A percentile compares a stretch with the other conserved stretches of the same genome.
phyloP scores from a whole-genome alignment of 2,113 vertebrate species.

The Rhabdornis inornatus region DNA sequence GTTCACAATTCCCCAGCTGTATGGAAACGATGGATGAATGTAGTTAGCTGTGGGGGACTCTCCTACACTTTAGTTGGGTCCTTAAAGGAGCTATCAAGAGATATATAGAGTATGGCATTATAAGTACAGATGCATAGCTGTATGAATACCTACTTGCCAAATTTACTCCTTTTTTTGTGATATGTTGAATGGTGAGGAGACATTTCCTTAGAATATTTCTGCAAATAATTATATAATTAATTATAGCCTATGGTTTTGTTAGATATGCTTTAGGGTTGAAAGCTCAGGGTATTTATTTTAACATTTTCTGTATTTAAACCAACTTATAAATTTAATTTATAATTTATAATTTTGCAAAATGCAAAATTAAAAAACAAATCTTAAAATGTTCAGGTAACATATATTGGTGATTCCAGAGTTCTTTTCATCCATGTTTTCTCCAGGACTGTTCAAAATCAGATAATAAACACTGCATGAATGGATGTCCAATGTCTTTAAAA shows the following conservation, averaged over 20 bases:
- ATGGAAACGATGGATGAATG: not conserved
- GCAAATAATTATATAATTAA: not conserved
- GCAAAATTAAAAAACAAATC: not conserved
- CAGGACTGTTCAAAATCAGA: not conserved
- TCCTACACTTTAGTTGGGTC: not conserved
- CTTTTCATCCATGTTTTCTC: not conserved
- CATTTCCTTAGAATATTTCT: not conserved
- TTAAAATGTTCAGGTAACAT: not conserved
- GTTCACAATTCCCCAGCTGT: not conserved
- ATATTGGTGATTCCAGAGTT: not conserved
- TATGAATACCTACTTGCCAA: not conserved
- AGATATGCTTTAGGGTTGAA: not conserved
- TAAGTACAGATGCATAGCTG: not conserved
- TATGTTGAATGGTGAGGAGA: not conserved
- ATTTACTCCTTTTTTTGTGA: not conserved
- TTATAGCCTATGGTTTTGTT: not conserved
- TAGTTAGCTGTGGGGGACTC: not conserved
- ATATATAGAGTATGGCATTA: not conserved
- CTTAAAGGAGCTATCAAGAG: not conserved
- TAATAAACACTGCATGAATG: not conserved
- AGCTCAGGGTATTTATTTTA: not conserved
- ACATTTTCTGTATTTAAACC: not conserved
- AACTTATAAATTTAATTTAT: not conserved
- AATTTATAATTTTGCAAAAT: no score
- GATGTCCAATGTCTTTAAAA: not conserved